Base-by-base conservation (phyloP, 2,888 invertebrate genomes). In the Pandemis cinnamomeana region DNA sequence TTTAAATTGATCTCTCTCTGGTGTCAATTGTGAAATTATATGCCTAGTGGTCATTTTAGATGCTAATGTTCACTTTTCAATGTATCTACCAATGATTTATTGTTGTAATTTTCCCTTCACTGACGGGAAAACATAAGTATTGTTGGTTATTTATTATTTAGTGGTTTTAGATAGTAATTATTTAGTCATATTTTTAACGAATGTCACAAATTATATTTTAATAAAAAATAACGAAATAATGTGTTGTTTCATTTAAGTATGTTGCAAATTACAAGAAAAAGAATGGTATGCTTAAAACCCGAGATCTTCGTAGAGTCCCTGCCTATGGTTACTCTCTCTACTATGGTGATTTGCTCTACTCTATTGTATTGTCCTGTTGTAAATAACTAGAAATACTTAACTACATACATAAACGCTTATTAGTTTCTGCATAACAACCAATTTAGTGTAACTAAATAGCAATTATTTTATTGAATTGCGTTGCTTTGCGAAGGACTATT, bases 201-300 rank as follows among this genome's bases (percentile, higher is more conserved):
- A 83, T 84, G 87, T 88, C 89, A 88, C 86, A 86, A 87, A 81
- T 51, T 71, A 67, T 81, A 78, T 81, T 82, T 82, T 75, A 79
- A 80, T 82, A 81, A 85, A 81, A 77, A 76, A 73, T 76, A 76
- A 79, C 72, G 67, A 67, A 75, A 73, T 58, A 10, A 58, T 27
- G 11, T 5, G 13, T 1, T 27, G 11, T 58, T 58, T 58, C 2
- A 58, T 11, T 58, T 55, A 55, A 15, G 8, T 15, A 15, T 7
- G 5, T n/a, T 53, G 5, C 48, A 5, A 11, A 5, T 48, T 48
- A 10, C 10, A 11, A 13, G 53, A 53, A 5, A 7, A 53, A 7
- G 5, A n/a, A 7, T 8, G 53, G 53, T 6, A 15, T 10, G 11
- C 27, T 36, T 36, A 36, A 36, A 36, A 36, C 27, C 4, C 2